Evolutionary conservation across 2,888 invertebrate species (phyloP).

Genomic region (Andrena trimmerana): DNA sequence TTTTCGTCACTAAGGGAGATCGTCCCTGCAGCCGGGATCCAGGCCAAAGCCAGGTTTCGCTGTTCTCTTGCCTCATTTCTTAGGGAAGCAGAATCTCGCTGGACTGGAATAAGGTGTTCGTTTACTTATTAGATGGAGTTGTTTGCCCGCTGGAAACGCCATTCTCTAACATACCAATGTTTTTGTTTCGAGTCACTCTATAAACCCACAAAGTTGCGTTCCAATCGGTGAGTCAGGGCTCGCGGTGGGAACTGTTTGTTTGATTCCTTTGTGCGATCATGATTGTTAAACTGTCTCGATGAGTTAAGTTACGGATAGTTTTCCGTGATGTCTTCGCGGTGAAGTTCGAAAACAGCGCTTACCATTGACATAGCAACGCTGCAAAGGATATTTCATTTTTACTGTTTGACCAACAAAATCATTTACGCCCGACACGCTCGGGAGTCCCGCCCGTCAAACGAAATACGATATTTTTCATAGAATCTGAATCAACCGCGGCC

Average conservation of each 20-base stretch:
- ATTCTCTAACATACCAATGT: neutral
- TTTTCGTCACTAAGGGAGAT: slow-evolving; percentile 6
- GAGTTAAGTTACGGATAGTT: no score
- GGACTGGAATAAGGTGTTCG: neutral
- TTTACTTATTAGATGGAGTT: neutral
- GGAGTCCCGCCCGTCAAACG: slow-evolving; percentile 7
- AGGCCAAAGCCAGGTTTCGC: neutral
- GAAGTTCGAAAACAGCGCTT: neutral
- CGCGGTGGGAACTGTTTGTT: no score
- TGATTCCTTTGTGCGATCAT: no score
- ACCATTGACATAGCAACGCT: neutral
- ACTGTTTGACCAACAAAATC: slow-evolving; percentile 28
- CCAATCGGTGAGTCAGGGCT: no score
- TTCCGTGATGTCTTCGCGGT: neutral
- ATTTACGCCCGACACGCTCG: slow-evolving; percentile 18
- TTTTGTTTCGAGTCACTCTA: no score
- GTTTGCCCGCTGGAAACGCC: neutral
- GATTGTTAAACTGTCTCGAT: no score
- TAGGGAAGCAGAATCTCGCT: neutral
- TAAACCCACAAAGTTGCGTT: no score
- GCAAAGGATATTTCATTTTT: neutral
- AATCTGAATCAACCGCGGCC: slow-evolving; percentile 17
- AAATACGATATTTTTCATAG: slow-evolving; percentile 42
- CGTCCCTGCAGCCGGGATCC: neutral
- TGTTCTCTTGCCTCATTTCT: neutral